phyloP scores from a whole-genome alignment of 2,113 vertebrate species.

The Oryzias woworae region DNA sequence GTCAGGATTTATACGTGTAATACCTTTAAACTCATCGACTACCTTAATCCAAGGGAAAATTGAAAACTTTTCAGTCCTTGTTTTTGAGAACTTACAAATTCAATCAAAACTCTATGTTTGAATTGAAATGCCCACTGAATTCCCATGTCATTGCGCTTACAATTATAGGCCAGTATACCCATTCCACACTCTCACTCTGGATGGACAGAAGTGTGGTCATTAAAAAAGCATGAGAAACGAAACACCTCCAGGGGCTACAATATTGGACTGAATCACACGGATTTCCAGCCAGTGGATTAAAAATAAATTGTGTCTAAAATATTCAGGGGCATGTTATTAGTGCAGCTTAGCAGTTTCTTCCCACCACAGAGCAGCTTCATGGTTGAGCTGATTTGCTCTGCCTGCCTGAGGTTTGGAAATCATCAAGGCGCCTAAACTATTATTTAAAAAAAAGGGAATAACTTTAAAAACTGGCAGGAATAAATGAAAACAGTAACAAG shows the following conservation, averaged over 20 bases:
- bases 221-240: slow-evolving; percentile 71
- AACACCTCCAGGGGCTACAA: slow-evolving; percentile 64
- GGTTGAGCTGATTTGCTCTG: slow-evolving; percentile 33
- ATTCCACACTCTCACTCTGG: slow-evolving; percentile 25
- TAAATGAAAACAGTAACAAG: slow-evolving; percentile 13
- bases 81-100: too few species aligned
- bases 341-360: slow-evolving; percentile 60
- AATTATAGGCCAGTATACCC: slow-evolving; percentile 26
- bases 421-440: slow-evolving; percentile 32
- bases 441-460: background rate
- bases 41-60: too few species aligned
- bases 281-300: slow-evolving; percentile 73
- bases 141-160: slow-evolving; percentile 15
- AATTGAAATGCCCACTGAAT: slow-evolving; percentile 10
- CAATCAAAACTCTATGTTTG: slow-evolving; percentile 10
- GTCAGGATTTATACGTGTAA: too few species aligned
- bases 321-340: slow-evolving; percentile 73
- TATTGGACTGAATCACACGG: slow-evolving; percentile 73
- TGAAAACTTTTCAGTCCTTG: too few species aligned
- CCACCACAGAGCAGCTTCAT: slow-evolving; percentile 40
- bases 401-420: slow-evolving; percentile 42
- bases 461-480: slow-evolving; percentile 4
- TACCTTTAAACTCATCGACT: too few species aligned
- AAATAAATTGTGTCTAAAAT: slow-evolving; percentile 80
- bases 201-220: slow-evolving; percentile 66